Conservation (phyloP, 1,140 invertebrate genomes). For the Heliconius hermathena region DNA sequence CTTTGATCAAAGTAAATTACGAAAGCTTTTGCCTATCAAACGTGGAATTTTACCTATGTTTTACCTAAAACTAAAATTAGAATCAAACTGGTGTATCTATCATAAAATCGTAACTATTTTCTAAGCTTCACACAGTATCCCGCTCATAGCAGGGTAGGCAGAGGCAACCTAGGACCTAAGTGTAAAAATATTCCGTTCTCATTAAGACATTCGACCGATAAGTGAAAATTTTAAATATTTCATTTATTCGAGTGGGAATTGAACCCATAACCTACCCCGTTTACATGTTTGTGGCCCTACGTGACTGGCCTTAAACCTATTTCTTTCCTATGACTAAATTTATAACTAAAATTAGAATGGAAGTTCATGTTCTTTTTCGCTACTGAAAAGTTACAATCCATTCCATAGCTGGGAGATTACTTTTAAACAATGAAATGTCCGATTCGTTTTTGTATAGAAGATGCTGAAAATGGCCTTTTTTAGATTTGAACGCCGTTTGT, state of each 20-base stretch:
- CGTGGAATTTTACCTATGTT: neutral
- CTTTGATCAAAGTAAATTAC: conserved; percentile 8
- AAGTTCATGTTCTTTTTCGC: neutral
- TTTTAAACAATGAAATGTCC: conserved; percentile 6
- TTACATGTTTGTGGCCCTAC: too few species aligned
- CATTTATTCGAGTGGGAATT: too few species aligned
- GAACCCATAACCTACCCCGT: too few species aligned
- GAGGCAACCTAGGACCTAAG: too few species aligned
- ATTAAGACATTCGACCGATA: too few species aligned
- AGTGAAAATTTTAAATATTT: too few species aligned
- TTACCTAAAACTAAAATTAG: neutral
- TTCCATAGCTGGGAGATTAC: neutral
- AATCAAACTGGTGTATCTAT: neutral
- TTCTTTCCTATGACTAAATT: neutral
- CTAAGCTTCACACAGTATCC: too few species aligned
- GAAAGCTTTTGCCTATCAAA: neutral
- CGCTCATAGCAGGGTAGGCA: too few species aligned
- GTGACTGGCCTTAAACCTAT: too few species aligned
- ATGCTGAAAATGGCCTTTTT: neutral
- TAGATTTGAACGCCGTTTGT: conserved; percentile 1
- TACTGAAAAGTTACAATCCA: neutral
- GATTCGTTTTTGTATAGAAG: conserved; percentile 10
- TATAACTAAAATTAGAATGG: neutral
- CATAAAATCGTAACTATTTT: too few species aligned
- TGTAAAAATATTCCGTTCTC: too few species aligned